Percentiles rank a stretch among this genome's conserved stretches.
These are phyloP conservation scores for Melopsittacus undulatus DNA, from an alignment of 2,797 vertebrate species.

Conservation along the genomic window DNA sequence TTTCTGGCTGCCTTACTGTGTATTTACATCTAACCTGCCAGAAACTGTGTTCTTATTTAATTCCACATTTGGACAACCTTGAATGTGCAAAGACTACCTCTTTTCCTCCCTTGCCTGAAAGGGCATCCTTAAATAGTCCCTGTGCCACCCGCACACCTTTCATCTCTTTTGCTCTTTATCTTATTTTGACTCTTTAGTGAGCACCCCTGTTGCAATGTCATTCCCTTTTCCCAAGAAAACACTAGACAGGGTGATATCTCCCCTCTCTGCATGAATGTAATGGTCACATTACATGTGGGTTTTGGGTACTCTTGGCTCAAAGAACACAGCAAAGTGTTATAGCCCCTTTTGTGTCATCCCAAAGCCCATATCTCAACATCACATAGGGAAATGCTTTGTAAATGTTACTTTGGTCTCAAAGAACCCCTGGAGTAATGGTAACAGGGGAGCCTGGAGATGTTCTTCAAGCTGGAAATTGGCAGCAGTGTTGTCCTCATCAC, in stretches of 20 bases:
- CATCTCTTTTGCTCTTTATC: not conserved
- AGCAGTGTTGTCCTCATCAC: not conserved
- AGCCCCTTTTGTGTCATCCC: not conserved
- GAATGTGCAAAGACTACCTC: not conserved
- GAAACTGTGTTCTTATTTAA: not conserved
- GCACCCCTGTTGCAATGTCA: not conserved
- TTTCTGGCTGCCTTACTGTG: not conserved
- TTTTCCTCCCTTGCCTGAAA: not conserved
- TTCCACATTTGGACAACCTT: not conserved
- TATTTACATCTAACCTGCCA: not conserved
- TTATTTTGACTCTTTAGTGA: not conserved
- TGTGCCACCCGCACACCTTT: not conserved
- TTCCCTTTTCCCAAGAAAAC: not conserved
- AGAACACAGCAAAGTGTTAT: not conserved
- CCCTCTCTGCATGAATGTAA: not conserved
- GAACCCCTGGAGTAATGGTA: not conserved
- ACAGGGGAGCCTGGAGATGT: not conserved
- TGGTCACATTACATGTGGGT: fast-evolving
- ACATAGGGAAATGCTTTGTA: not conserved
- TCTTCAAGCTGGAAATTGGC: not conserved
- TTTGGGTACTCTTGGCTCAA: fast-evolving
- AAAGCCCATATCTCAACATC: not conserved
- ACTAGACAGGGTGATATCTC: not conserved
- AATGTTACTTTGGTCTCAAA: not conserved
- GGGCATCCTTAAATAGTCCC: not conserved